Evolutionary conservation across 2,113 vertebrate species (phyloP).

Genomic region (Cephalopholis sonnerati): DNA sequence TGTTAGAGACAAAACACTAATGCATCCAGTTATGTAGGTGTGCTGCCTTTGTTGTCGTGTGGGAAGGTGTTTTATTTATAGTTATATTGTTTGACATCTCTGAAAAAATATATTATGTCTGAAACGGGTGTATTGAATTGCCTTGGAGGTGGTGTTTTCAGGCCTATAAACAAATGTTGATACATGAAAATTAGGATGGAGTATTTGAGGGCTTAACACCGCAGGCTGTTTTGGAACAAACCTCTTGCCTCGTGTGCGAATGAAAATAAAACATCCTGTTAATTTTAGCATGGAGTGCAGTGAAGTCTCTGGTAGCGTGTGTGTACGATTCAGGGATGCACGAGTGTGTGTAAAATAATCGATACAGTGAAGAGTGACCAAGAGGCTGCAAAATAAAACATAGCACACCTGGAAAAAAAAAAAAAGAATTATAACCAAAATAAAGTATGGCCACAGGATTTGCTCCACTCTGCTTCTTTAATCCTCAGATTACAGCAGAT

Average conservation of each 20-base stretch:
- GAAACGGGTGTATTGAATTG: constrained; percentile 47
- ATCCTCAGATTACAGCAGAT: constrained; percentile 54
- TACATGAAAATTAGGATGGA: constrained; percentile 43
- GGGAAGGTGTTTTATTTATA: constrained; percentile 55
- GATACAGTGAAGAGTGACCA: background rate
- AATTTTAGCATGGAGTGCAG: background rate
- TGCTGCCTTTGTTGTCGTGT: constrained; percentile 36
- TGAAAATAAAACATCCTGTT: constrained; percentile 30
- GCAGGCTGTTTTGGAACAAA: constrained; percentile 29
- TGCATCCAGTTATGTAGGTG: constrained; percentile 59
- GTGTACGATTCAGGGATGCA: background rate
- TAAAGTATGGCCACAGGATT: constrained; percentile 21
- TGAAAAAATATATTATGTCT: constrained; percentile 41
- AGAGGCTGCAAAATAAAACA: constrained; percentile 34
- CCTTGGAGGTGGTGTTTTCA: constrained; percentile 32
- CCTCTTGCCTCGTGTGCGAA: background rate
- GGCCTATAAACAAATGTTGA: constrained; percentile 49
- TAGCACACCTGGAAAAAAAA: background rate
- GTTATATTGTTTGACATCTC: constrained; percentile 64
- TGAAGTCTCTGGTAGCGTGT: constrained; percentile 7
- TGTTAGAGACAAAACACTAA: constrained; percentile 66
- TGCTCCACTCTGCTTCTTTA: constrained; percentile 8
- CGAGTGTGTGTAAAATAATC: background rate
- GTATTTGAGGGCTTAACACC: constrained; percentile 34
- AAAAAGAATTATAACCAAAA: constrained; percentile 22